Evolutionary conservation across 2,888 invertebrate species (phyloP).

Genomic region (Reticulitermes lucifugus): DNA sequence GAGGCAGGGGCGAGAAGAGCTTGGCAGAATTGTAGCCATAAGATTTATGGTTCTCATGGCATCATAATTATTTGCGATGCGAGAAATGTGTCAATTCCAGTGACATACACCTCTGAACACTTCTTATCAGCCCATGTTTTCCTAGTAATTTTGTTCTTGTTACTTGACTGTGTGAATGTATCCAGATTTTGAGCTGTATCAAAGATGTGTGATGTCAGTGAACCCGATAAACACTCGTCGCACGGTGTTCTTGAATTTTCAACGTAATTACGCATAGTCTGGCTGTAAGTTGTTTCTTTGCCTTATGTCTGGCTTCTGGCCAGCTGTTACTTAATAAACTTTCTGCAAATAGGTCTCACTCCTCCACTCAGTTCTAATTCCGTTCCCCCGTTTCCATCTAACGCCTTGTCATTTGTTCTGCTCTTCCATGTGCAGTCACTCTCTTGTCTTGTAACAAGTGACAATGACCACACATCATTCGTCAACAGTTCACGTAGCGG

Average conservation of each 20-base stretch:
- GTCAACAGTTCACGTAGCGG: slow-evolving; percentile 63
- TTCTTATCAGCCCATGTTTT: too few relatives aligned
- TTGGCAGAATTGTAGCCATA: too few relatives aligned
- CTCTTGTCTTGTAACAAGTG: neutral
- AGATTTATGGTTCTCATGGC: too few relatives aligned
- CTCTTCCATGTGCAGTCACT: neutral
- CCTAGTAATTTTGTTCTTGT: too few relatives aligned
- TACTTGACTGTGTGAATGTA: too few relatives aligned
- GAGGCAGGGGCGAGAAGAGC: too few relatives aligned
- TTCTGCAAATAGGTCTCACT: slow-evolving; percentile 34
- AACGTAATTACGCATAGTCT: neutral
- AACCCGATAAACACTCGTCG: too few relatives aligned
- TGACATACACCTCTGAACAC: too few relatives aligned
- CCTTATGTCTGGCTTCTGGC: slow-evolving; percentile 15
- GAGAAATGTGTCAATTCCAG: too few relatives aligned
- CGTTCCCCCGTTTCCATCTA: neutral
- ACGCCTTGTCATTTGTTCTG: neutral
- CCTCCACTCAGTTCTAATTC: neutral
- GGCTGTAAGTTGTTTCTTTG: neutral
- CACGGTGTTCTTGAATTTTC: neutral
- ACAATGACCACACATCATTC: neutral
- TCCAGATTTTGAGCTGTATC: too few relatives aligned
- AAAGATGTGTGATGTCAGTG: too few relatives aligned
- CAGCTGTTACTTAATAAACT: slow-evolving; percentile 35
- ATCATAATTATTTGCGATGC: too few relatives aligned